phyloP scores from a whole-genome alignment of 2,888 invertebrate species.

The Parochlus steinenii region DNA sequence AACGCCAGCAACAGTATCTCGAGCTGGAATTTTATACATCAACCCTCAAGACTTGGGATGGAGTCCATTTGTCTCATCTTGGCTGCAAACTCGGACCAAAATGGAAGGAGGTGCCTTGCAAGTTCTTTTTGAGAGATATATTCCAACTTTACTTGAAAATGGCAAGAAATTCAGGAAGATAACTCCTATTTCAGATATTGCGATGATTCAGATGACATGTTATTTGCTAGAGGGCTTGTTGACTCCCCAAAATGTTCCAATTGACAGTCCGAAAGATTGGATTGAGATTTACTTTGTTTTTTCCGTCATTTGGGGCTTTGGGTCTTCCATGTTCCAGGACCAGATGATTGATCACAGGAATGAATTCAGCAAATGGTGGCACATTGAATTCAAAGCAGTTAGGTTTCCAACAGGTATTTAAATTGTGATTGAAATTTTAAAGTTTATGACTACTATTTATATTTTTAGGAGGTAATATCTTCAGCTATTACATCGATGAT shows the following conservation, averaged over 20 bases:
- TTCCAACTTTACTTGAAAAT: constrained; percentile 66
- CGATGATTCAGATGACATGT: constrained; percentile 77
- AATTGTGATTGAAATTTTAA: neutral
- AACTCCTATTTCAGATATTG: constrained; percentile 79
- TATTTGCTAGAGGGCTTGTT: constrained; percentile 72
- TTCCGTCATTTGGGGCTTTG: constrained; percentile 83
- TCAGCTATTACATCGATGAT: constrained; percentile 76
- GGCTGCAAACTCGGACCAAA: constrained; percentile 63
- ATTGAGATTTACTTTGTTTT: constrained; percentile 83
- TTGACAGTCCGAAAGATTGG: constrained; percentile 86
- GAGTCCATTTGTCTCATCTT: constrained; percentile 81
- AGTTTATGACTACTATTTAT: too few species aligned
- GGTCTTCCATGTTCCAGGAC: constrained; percentile 81
- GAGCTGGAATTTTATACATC: constrained; percentile 87
- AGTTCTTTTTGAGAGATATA: constrained; percentile 84
- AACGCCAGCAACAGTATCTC: constrained; percentile 88
- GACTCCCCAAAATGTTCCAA: constrained; percentile 60
- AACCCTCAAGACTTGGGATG: constrained; percentile 90
- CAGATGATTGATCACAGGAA: constrained; percentile 80
- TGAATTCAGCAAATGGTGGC: constrained; percentile 93
- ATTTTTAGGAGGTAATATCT: constrained; percentile 52
- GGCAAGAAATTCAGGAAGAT: constrained; percentile 70
- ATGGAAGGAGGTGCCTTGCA: constrained; percentile 65
- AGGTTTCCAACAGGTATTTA: constrained; percentile 52
- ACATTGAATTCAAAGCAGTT: constrained; percentile 77